Base-by-base conservation (phyloP, 1,140 invertebrate genomes). In the Habropoda laboriosa region DNA sequence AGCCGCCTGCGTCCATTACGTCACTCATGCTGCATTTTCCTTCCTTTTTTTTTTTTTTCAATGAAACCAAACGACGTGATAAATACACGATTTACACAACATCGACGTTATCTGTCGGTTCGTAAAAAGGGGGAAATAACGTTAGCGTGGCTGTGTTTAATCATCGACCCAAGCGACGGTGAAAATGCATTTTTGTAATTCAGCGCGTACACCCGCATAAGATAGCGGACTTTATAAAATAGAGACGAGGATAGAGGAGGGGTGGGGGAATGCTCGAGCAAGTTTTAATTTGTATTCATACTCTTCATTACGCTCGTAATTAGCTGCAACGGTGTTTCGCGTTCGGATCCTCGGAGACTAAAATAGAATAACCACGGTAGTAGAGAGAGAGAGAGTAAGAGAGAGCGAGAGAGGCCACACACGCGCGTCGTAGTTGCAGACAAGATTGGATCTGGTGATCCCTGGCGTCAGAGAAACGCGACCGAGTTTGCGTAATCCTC, bases 271-370 rank as follows among this genome's bases (percentile, higher is more conserved):
- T 18, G 60, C 8, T 40, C 7, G 27, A 13, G 38, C 57, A 79
- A 73, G 45, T 79, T 72, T 72, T 73, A 73, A 72, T 79, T 51
- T 73, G 58, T 73, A 73, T 79, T 79, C 77, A 64, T 73, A 57
- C 40, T 47, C 68, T 72, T 79, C 77, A 73, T 63, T 73, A 55
- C 68, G 45, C 57, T 35, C 57, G 58, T 63, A 73, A 79, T 79
- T 79, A 79, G 49, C 47, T 38, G 47, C 57, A 64, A 73, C 47
- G 45, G 58, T 38, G 58, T 79, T 73, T 61, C 58, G 38, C 30
- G 38, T 57, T 45, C 47, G 47, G 35, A 55, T 64, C 58, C 68
- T 32, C 21, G 47, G 58, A 7, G 76, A 55, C 18, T 71, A 4
- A 68, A 71, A 71, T 51, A 61, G 75, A 78, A 71, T 53, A 78